Conservation (phyloP, 2,797 vertebrate species). For the Heterohyrax brucei region DNA sequence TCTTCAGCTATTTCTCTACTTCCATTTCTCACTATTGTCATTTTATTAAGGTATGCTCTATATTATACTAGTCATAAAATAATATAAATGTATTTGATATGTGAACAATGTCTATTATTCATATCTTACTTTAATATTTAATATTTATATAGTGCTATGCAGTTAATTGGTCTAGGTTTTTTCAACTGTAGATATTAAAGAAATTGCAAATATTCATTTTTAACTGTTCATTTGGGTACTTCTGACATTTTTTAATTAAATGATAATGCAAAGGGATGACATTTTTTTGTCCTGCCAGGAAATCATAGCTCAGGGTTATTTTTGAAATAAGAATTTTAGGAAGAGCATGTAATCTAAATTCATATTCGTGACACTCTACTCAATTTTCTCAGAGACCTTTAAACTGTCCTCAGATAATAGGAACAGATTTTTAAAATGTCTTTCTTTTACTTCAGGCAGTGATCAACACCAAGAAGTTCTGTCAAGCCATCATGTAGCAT, state of each 20-base stretch:
- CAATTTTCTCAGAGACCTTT: background rate
- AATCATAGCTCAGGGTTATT: background rate
- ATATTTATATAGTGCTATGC: background rate
- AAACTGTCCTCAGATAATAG: background rate
- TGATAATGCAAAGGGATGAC: background rate
- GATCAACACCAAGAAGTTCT: conserved; percentile 10
- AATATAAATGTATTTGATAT: background rate
- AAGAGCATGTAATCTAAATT: background rate
- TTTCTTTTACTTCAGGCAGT: conserved; percentile 18
- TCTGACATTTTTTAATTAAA: conserved; percentile 2
- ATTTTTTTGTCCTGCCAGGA: background rate
- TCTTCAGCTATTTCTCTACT: background rate
- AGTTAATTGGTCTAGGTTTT: background rate
- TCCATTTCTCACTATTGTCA: background rate
- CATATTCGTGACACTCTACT: background rate
- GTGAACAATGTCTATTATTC: background rate
- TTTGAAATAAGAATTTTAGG: conserved; percentile 33
- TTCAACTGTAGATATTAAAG: background rate
- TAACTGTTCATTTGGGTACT: background rate
- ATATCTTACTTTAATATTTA: background rate
- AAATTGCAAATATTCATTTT: background rate
- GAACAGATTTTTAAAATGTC: background rate
- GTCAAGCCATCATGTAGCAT: background rate
- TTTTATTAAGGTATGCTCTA: background rate
- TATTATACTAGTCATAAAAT: background rate